Evolutionary conservation across 1,140 invertebrate genomes (phyloP).

Genomic region (Dendrolimus punctatus): DNA sequence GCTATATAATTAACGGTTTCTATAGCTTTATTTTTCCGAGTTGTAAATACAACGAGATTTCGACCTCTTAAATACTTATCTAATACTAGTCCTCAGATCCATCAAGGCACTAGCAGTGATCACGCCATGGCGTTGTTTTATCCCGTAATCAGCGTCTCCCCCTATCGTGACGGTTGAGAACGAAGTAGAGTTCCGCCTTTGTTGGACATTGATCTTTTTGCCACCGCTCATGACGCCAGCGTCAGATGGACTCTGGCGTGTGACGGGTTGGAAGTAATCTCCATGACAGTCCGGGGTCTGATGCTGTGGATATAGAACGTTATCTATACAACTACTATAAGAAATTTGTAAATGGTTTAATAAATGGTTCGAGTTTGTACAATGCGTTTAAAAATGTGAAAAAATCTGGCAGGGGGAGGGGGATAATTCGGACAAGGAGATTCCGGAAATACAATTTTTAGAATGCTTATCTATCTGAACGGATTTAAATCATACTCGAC

Average conservation of each 20-base stretch:
- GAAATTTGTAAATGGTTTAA: too few relatives aligned
- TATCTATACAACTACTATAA: too few relatives aligned
- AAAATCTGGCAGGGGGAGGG: too few relatives aligned
- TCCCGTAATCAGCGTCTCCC: slow-evolving; percentile 29
- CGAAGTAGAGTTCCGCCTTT: slow-evolving; percentile 52
- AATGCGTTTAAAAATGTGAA: too few relatives aligned
- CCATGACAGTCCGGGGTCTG: slow-evolving; percentile 28
- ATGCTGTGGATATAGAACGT: too few relatives aligned
- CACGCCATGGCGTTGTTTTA: slow-evolving; percentile 47
- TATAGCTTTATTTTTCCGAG: too few relatives aligned
- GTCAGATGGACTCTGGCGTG: slow-evolving; percentile 32
- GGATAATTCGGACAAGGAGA: too few relatives aligned
- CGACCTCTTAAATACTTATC: slow-evolving; percentile 25
- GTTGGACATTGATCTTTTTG: slow-evolving; percentile 36
- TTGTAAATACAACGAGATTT: slow-evolving; percentile 9
- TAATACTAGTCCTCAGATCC: slow-evolving; percentile 62
- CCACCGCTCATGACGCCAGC: slow-evolving; percentile 25
- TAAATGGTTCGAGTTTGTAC: too few relatives aligned
- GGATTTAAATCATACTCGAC: too few relatives aligned
- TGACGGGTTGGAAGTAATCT: slow-evolving; percentile 38
- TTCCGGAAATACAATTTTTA: too few relatives aligned
- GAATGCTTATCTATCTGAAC: too few relatives aligned
- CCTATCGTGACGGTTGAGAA: slow-evolving; percentile 56
- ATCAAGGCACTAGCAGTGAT: slow-evolving; percentile 65
- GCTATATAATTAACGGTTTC: too few relatives aligned